Evolutionary conservation across 1,140 invertebrate genomes (phyloP), one percentile per base, ranked within the genome.

Genomic region (Zeugodacus cucurbitae): DNA sequence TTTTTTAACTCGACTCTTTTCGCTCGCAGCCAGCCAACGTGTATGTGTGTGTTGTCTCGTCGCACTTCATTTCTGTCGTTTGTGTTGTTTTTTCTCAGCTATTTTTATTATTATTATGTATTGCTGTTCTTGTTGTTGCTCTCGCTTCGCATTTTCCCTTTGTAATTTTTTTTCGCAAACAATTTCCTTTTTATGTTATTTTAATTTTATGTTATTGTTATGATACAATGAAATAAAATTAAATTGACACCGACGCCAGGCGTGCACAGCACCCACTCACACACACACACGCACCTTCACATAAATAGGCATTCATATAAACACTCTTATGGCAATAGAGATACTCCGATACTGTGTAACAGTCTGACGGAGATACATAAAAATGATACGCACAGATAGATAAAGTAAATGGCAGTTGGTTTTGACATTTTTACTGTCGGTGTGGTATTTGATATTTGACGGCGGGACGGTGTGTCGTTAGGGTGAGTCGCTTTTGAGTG

Each of bases 141-240:
- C 85, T 74, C 59, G 29, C 54, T 17, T 48, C 44, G 64, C 48
- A 58, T 22, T 88, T 67, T 48, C 22, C 44, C n/a, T 48, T 41
- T 86, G 82, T 54, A 7, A 44, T n/a, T 87, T 91, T 90, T 90
- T 92, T 88, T 87, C 70, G 87, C 87, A 88, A 89, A 89, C 89
- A 93, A 93, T 92, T 93, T 93, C 92, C 92, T 90, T 93, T 93
- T 93, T 92, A 93, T 93, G 92, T 93, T 93, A 93, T 93, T 93
- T 93, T 93, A 93, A 93, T 93, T 93, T 93, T 93, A 93, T 93
- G 92, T 93, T 93, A 93, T 93, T 93, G 92, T 93, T 93, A 93
- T 92, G 92, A 93, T 91, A 93, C 92, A 93, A 93, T 93, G 91
- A 93, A 93, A 93, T 93, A 92, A 93, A 93, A 92, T 93, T 93